Base-by-base conservation (phyloP, 1,140 invertebrate genomes). In the Papilio dardanus region DNA sequence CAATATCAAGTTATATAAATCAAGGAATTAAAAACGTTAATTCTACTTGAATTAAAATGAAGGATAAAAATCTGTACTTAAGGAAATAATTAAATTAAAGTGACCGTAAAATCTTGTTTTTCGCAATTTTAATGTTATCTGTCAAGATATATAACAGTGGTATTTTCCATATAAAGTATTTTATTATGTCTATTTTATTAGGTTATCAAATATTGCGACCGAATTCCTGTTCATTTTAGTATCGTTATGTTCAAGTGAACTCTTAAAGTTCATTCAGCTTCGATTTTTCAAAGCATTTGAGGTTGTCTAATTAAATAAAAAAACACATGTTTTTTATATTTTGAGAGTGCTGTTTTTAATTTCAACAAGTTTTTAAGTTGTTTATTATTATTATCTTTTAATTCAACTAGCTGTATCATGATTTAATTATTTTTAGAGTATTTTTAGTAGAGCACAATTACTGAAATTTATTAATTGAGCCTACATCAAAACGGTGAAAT, bases 121-220 rank as follows among this genome's bases (percentile, higher is more conserved):
- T 62, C 24, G 12, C 24, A 54, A 24, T 28, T 62, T 30, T 30
- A 28, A 58, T 4, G 54, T 62, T 62, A 62, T 62, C 54, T 62
- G 21, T 14, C 12, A 62, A 62, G 24, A 62, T 62, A 28, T 62
- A 62, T 28, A 58, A 62, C 24, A 62, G 10, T 30, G 54, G 54
- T 14, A 62, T 62, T 62, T 62, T 62, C 54, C 54, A 62, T 24
- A 62, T 28, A 62, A 62, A 62, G 24, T 16, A 62, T 62, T 62
- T 16, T 28, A 62, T 62, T 62, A 28, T 62, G 24, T 30, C 24
- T 16, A n/a, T 28, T 62, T 58, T 28, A 58, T 58, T 54, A 28
- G 21, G 24, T 30, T 62, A 62, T 62, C 24, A 30, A 10, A 28
- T 62, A 3, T 62, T 62, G 54, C 21, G 21, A 58, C 50, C 6